These are phyloP conservation scores for Orchestes rusci DNA, from an alignment of 2,888 invertebrate genomes.

Conservation along the genomic window DNA sequence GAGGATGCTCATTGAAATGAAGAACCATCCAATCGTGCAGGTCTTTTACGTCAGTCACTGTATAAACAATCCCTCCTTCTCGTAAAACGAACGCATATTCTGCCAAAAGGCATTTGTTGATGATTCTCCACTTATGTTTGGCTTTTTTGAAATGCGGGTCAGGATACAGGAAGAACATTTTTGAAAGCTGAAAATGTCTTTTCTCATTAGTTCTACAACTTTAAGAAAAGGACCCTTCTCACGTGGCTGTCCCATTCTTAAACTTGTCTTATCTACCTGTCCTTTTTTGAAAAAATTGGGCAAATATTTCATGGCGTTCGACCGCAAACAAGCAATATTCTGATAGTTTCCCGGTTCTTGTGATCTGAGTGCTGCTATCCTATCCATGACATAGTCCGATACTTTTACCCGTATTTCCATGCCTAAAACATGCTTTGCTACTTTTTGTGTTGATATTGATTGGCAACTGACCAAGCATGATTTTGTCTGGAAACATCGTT, in stretches of 20 bases:
- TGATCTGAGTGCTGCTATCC: constrained; percentile 78
- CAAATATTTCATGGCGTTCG: constrained; percentile 99
- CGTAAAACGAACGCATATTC: constrained; percentile 95
- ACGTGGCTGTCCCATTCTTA: no score
- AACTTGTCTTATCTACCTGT: constrained; percentile 73
- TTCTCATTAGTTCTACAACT: no score
- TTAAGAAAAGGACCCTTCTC: no score
- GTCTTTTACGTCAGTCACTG: constrained; percentile 96
- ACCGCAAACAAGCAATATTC: constrained; percentile 91
- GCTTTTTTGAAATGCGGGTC: constrained; percentile 99
- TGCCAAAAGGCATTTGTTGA: constrained; percentile 84
- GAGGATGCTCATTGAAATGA: constrained; percentile 84
- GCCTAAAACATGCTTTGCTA: constrained; percentile 47
- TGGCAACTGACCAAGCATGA: constrained; percentile 58
- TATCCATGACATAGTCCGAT: constrained; percentile 94
- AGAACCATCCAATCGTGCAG: constrained; percentile 95
- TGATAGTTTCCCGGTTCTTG: constrained; percentile 71
- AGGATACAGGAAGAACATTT: constrained; percentile 98
- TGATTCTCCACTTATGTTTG: constrained; percentile 99
- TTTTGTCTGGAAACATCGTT: constrained; percentile 78
- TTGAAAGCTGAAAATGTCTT: constrained; percentile 57
- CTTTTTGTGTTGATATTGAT: neutral
- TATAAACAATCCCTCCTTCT: constrained; percentile 83
- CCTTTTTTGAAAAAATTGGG: constrained; percentile 95
- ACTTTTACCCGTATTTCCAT: constrained; percentile 98